A percentile compares a stretch with the other conserved stretches of the same genome.
Evolutionary conservation across 2,797 vertebrate species (phyloP).

Genomic region (Sebastes itinus): DNA sequence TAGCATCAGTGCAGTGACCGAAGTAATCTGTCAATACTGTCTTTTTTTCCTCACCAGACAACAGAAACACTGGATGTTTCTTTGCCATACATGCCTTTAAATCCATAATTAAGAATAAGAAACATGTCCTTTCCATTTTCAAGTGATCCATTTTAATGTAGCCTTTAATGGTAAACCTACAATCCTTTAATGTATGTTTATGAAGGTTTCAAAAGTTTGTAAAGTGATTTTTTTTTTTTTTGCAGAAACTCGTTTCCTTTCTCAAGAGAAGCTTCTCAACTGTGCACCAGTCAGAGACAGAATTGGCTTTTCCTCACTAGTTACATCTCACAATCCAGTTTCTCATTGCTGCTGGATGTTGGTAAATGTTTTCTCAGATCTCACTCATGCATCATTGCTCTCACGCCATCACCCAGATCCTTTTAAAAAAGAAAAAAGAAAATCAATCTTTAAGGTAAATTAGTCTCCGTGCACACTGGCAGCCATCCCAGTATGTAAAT

Average conservation of each 20-base stretch:
- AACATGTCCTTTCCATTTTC: background rate
- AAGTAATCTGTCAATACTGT: background rate
- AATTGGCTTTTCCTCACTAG: slow-evolving; percentile 51
- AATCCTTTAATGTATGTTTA: background rate
- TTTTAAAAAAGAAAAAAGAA: background rate
- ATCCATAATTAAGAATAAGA: slow-evolving; percentile 22
- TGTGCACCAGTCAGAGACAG: slow-evolving; percentile 27
- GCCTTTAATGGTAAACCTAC: background rate
- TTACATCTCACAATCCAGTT: slow-evolving; percentile 58
- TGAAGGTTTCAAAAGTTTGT: slow-evolving; percentile 37
- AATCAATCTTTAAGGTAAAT: slow-evolving; percentile 88
- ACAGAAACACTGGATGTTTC: slow-evolving; percentile 2
- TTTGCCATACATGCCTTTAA: background rate
- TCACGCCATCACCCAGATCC: slow-evolving; percentile 85
- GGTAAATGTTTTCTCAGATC: slow-evolving; percentile 72
- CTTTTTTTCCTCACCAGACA: background rate
- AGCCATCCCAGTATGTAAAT: slow-evolving; percentile 97
- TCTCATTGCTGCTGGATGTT: slow-evolving; percentile 61
- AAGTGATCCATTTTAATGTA: slow-evolving; percentile 7
- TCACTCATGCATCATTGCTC: slow-evolving; percentile 79
- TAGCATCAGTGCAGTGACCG: background rate
- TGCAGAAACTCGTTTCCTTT: slow-evolving; percentile 25
- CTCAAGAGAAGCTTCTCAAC: slow-evolving; percentile 31
- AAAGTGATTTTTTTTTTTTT: background rate
- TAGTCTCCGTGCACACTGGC: slow-evolving; percentile 88